These are phyloP conservation scores for Cladorhizidae sp. DNA, from an alignment of 37 sponge, comb jelly and placozoan genomes.

Conservation along the genomic window DNA sequence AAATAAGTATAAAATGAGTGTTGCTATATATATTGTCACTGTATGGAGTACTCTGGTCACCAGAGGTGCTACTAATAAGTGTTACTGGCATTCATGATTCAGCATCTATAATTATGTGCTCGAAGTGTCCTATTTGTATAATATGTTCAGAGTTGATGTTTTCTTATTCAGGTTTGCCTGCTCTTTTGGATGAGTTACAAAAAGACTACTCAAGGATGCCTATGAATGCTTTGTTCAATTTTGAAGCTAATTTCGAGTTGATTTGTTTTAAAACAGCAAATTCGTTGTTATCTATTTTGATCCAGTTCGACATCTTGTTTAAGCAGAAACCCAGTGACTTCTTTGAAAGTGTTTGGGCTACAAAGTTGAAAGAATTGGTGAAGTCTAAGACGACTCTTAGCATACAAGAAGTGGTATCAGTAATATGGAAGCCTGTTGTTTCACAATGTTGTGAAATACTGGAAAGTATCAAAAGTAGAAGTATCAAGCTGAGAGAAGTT, in stretches of 20 bases:
- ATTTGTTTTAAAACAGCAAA: conserved; percentile 8
- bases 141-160: too few species aligned
- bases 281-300: background rate
- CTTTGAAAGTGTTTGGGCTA: conserved; percentile 10
- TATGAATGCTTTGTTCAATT: conserved; percentile 20
- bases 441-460: conserved; percentile 13
- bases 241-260: background rate
- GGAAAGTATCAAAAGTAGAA: background rate
- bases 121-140: too few species aligned
- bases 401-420: background rate
- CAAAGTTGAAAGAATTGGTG: background rate
- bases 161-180: background rate
- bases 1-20: too few species aligned
- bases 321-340: conserved; percentile 6
- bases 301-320: background rate
- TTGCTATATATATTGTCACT: too few species aligned
- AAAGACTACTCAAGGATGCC: background rate
- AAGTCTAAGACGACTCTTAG: background rate
- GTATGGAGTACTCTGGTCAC: too few species aligned
- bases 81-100: too few species aligned
- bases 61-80: too few species aligned
- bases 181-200: background rate
- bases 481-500: conserved; percentile 24
- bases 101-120: too few species aligned
- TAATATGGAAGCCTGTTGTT: conserved; percentile 40